These are phyloP conservation scores for Hyphantria cunea DNA, from an alignment of 1,140 invertebrate genomes.

Conservation along the genomic window DNA sequence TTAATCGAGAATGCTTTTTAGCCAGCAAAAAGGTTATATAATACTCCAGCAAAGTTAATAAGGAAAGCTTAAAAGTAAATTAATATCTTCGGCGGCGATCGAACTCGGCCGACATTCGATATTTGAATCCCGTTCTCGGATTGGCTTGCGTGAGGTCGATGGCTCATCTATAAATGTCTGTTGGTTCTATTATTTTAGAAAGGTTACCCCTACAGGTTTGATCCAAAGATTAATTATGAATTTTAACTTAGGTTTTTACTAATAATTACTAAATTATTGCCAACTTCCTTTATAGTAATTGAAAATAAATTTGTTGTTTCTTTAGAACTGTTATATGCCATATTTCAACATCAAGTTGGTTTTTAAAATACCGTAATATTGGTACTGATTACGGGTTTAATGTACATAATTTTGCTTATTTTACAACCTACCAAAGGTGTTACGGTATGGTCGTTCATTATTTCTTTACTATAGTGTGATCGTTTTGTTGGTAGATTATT, in stretches of 20 bases:
- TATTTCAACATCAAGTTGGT: conserved; percentile 1
- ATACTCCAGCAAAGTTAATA: conserved; percentile 40
- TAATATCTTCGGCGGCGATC: conserved; percentile 44
- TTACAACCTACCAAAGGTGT: conserved; percentile 30
- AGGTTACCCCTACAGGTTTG: conserved; percentile 7
- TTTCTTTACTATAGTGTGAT: conserved; percentile 5
- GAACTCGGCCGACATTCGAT: conserved; percentile 48
- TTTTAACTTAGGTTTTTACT: not conserved
- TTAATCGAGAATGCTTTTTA: not conserved
- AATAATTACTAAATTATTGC: too few species aligned
- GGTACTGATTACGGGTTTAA: conserved; percentile 35
- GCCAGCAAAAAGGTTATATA: not conserved
- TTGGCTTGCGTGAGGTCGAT: conserved; percentile 43
- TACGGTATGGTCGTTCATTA: conserved; percentile 8
- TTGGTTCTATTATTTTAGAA: conserved; percentile 27
- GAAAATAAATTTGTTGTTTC: conserved; percentile 6
- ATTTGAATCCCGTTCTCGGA: conserved; percentile 43
- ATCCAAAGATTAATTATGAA: not conserved
- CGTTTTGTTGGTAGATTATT: not conserved
- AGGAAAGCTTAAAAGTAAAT: conserved; percentile 55
- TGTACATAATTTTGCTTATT: conserved; percentile 47
- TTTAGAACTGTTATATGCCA: conserved; percentile 5
- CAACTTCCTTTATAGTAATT: too few species aligned
- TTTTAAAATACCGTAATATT: conserved; percentile 15
- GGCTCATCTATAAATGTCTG: conserved; percentile 37